Percentiles rank a stretch among this genome's conserved stretches.
These are phyloP conservation scores for Latrodectus hesperus DNA, from an alignment of 2,888 invertebrate genomes.

Conservation along the genomic window DNA sequence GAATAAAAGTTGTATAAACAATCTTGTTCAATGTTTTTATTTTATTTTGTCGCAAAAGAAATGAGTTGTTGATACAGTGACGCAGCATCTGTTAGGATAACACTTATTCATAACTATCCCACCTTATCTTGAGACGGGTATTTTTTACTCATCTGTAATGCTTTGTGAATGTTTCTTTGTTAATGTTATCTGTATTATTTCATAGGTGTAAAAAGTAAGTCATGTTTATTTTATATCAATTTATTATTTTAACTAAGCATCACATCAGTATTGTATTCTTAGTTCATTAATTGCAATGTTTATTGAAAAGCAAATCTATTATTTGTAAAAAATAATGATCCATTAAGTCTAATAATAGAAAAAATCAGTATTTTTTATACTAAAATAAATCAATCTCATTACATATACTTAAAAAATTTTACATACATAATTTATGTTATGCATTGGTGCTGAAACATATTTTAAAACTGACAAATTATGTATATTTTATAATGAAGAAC, in stretches of 20 bases:
- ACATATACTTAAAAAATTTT: too few relatives aligned
- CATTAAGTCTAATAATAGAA: too few relatives aligned
- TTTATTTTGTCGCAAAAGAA: slow-evolving; percentile 11
- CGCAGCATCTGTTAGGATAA: not conserved
- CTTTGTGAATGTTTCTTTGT: slow-evolving; percentile 27
- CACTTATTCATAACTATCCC: slow-evolving; percentile 21
- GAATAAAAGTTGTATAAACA: slow-evolving; percentile 22
- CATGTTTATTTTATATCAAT: not conserved
- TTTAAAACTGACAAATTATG: too few relatives aligned
- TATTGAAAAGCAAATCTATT: too few relatives aligned
- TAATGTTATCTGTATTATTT: not conserved
- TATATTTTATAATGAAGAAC: too few relatives aligned
- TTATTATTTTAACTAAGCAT: not conserved
- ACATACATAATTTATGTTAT: too few relatives aligned
- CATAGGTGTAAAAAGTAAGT: not conserved
- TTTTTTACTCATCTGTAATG: slow-evolving; percentile 64
- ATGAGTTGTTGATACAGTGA: not conserved
- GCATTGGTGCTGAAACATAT: too few relatives aligned
- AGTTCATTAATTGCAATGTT: too few relatives aligned
- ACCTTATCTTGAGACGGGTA: slow-evolving; percentile 64
- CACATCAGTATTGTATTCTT: not conserved
- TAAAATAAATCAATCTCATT: too few relatives aligned
- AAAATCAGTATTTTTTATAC: too few relatives aligned
- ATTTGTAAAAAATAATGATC: too few relatives aligned
- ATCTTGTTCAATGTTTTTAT: slow-evolving; percentile 2